Base-by-base conservation (phyloP, 2,888 invertebrate genomes). In the Dendrolimus pini region DNA sequence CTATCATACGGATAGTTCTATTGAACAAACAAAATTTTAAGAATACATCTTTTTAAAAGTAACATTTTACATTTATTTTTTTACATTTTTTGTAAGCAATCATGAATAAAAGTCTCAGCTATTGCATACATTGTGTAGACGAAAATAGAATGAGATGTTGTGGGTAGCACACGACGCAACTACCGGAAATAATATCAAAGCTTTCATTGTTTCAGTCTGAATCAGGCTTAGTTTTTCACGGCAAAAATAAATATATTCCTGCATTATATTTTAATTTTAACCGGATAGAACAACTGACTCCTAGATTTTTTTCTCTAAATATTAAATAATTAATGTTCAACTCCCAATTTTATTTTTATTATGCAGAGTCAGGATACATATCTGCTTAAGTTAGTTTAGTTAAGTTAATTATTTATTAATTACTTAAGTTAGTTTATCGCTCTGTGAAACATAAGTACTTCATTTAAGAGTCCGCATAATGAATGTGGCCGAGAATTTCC, bases 161-260 rank as follows among this genome's bases (percentile, higher is more conserved):
- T 62, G 68, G 68, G 70, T 67, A 72, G 70, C 67, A 70, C 56
- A 61, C 61, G 65, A 64, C 65, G 72, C 80, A 85, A 82, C 80
- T 76, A 70, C 80, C 82, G 83, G 81, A 83, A 87, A 67, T 85
- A 86, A 86, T 78, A 80, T 78, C 77, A 74, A 78, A 77, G 79
- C 80, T 76, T 74, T 75, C 77, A 80, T 82, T 83, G 82, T 82
- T 79, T 78, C 77, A 74, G 66, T 61, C 69, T 67, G 60, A 64
- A 66, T 65, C 63, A 62, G 66, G 62, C 66, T 58, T 67, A 67
- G 65, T 66, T 61, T 58, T 63, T 57, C 64, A 61, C 61, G 55
- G 61, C 69, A 41, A 65, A 69, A 69, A 67, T 70, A 67, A 70
- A 76, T 73, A 73, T 77, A 76, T 74, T 74, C 65, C 62, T 62